A percentile compares a stretch with the other conserved stretches of the same genome.
Evolutionary conservation across 2,888 invertebrate species (phyloP).

Genomic region (Podotricha telesiphe): DNA sequence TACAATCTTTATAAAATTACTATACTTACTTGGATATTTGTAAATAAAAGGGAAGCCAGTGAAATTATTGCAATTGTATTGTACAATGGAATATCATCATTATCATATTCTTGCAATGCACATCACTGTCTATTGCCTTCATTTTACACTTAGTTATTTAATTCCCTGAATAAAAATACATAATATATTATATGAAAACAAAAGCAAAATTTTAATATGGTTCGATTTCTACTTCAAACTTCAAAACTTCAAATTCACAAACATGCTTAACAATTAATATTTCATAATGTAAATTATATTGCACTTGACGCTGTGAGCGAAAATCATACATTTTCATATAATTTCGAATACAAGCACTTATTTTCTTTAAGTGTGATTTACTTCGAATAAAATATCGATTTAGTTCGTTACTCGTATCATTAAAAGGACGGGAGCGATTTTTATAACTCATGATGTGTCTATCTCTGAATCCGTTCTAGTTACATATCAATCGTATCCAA

Average conservation of each 20-base stretch:
- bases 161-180: background rate
- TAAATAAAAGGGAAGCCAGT: too few relatives aligned
- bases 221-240: background rate
- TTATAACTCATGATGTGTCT: slow-evolving; percentile 32
- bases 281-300: slow-evolving; percentile 11
- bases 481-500: slow-evolving; percentile 41
- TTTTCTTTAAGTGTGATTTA: slow-evolving; percentile 1
- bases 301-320: background rate
- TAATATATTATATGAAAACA: background rate
- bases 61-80: too few relatives aligned
- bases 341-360: slow-evolving; percentile 12
- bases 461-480: slow-evolving; percentile 43
- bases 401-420: slow-evolving; percentile 62
- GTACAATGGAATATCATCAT: too few relatives aligned
- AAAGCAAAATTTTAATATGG: background rate
- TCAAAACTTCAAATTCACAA: background rate
- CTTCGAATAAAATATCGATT: slow-evolving; percentile 17
- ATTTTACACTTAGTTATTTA: too few relatives aligned
- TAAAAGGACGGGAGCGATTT: slow-evolving; percentile 75
- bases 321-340: background rate
- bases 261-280: background rate
- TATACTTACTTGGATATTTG: slow-evolving; percentile 24
- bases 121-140: too few relatives aligned
- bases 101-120: too few relatives aligned
- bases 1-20: slow-evolving; percentile 58